Percentiles rank a stretch among this genome's conserved stretches.
Evolutionary conservation across 2,888 invertebrate genomes (phyloP).

Genomic region (Leptarthrus brevirostris): DNA sequence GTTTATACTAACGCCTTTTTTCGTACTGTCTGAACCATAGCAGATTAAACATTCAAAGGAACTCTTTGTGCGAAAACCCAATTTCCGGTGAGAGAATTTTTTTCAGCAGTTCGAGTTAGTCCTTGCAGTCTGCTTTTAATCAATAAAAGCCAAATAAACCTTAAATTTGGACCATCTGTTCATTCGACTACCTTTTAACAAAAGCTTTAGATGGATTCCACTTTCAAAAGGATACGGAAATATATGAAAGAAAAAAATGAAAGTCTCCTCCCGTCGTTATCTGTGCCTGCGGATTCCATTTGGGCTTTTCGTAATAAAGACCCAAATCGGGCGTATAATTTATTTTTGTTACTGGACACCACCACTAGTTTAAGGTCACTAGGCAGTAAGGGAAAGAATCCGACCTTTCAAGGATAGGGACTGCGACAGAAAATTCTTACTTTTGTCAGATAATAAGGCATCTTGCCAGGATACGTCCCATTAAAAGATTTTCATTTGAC

Average conservation of each 20-base stretch:
- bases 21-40: no score
- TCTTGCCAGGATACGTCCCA: slow-evolving; percentile 33
- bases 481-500: slow-evolving; percentile 32
- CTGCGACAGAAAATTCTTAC: not conserved
- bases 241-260: slow-evolving; percentile 12
- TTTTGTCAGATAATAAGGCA: slow-evolving; percentile 37
- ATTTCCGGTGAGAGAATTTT: no score
- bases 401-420: not conserved
- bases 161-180: slow-evolving; percentile 5
- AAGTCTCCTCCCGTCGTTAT: not conserved
- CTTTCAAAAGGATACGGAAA: slow-evolving; percentile 16
- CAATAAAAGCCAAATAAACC: no score
- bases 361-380: not conserved
- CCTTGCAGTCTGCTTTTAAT: no score
- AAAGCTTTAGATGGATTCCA: not conserved
- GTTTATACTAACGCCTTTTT: no score
- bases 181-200: slow-evolving; percentile 16
- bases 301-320: not conserved
- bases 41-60: no score
- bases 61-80: no score
- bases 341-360: slow-evolving; percentile 16
- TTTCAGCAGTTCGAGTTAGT: no score
- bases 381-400: not conserved
- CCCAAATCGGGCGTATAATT: slow-evolving; percentile 18
- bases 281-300: not conserved